Evolutionary conservation across 2,888 invertebrate genomes (phyloP).

Genomic region (Megastigmus dorsalis): DNA sequence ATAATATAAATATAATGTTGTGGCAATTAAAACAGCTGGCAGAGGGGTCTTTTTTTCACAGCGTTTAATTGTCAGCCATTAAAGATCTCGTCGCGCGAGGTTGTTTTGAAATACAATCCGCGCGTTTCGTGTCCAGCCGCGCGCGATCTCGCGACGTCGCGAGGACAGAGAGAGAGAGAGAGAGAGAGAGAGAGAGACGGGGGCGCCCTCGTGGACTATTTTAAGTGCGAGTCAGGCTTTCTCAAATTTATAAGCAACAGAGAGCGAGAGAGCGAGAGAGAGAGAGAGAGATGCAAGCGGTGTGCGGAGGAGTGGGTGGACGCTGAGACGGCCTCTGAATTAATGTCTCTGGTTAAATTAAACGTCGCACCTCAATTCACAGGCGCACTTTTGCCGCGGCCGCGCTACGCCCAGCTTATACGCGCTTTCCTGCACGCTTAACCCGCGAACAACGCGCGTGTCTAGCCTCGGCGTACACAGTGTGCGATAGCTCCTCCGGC

Average conservation of each 20-base stretch:
- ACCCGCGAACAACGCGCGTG: neutral
- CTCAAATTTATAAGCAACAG: conserved; percentile 69
- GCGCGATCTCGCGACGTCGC: no score
- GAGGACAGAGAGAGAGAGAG: no score
- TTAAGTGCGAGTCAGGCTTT: conserved; percentile 68
- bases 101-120: conserved; percentile 67
- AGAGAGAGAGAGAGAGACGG: conserved; percentile 5
- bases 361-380: conserved; percentile 59
- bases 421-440: no score
- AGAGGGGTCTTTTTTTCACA: neutral
- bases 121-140: neutral
- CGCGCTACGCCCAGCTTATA: no score
- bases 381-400: no score
- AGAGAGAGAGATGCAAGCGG: conserved; percentile 55
- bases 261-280: neutral
- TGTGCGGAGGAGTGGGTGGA: conserved; percentile 65
- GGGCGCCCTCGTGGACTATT: conserved; percentile 67
- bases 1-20: no score
- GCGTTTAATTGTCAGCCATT: conserved; percentile 22
- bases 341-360: conserved; percentile 67
- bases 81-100: conserved; percentile 34
- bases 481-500: no score
- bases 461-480: no score
- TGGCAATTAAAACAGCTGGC: neutral
- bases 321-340: conserved; percentile 63